These are phyloP conservation scores for Dichetophora obliterata DNA, from an alignment of 2,888 invertebrate species.

Conservation along the genomic window DNA sequence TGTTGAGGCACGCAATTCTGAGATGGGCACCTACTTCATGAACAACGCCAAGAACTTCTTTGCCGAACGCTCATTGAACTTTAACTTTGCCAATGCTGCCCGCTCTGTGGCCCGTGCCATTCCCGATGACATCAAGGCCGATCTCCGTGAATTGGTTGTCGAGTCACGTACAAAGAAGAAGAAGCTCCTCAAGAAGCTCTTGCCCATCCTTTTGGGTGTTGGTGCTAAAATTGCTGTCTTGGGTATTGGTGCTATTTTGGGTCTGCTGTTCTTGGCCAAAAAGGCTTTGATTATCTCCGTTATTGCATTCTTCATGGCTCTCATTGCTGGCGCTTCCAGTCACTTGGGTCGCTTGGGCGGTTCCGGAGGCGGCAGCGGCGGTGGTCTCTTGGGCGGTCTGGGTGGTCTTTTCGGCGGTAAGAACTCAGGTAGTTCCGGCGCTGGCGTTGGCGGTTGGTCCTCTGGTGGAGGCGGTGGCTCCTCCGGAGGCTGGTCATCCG, in stretches of 20 bases:
- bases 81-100: conserved; percentile 70
- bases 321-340: conserved; percentile 70
- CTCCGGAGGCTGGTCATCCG: conserved; percentile 61
- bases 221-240: conserved; percentile 74
- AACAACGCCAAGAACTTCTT: conserved; percentile 73
- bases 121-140: conserved; percentile 73
- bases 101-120: conserved; percentile 72
- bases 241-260: conserved; percentile 73
- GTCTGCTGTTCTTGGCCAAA: conserved; percentile 75
- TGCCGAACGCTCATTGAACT: conserved; percentile 72
- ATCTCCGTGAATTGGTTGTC: conserved; percentile 72
- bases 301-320: conserved; percentile 74
- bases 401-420: conserved; percentile 65
- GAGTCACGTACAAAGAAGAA: conserved; percentile 75
- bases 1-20: conserved; percentile 72
- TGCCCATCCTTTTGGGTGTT: conserved; percentile 74
- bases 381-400: conserved; percentile 60
- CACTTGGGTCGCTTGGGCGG: conserved; percentile 62
- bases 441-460: conserved; percentile 56
- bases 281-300: conserved; percentile 75
- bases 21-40: conserved; percentile 74
- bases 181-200: conserved; percentile 71
- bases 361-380: conserved; percentile 60
- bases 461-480: conserved; percentile 57
- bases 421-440: conserved; percentile 55